Conservation (phyloP, 1,140 invertebrate genomes). For the Papilio polytes region DNA sequence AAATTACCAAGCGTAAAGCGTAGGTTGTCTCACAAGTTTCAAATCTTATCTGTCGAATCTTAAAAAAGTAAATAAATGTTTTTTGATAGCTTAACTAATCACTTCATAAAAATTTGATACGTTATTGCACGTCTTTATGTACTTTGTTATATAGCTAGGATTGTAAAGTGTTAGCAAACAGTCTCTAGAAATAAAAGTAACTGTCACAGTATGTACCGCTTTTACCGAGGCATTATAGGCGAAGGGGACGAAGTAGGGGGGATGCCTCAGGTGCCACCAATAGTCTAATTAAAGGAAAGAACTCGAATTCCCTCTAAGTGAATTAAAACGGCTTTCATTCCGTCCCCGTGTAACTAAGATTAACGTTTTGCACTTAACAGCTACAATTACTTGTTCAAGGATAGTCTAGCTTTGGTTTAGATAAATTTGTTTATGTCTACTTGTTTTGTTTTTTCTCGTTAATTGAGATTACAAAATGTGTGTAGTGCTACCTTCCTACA, state of each 20-base stretch:
- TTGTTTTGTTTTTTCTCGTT: background rate
- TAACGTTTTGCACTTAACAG: slow-evolving; percentile 46
- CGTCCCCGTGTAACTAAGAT: slow-evolving; percentile 58
- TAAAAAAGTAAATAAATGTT: too few species aligned
- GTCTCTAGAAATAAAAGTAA: slow-evolving; percentile 11
- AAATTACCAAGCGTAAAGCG: too few species aligned
- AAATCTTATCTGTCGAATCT: too few species aligned
- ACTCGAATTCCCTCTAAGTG: slow-evolving; percentile 62
- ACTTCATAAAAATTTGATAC: too few species aligned
- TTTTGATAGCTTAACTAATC: too few species aligned
- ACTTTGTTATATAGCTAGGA: background rate
- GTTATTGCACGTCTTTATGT: too few species aligned
- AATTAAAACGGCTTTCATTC: slow-evolving; percentile 69
- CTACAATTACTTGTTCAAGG: slow-evolving; percentile 17
- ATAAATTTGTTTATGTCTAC: slow-evolving; percentile 4
- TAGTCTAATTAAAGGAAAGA: slow-evolving; percentile 78
- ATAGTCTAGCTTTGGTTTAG: background rate
- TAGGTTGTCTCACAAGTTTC: too few species aligned
- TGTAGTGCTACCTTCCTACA: too few species aligned
- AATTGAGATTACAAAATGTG: background rate
- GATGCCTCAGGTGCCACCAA: slow-evolving; percentile 71
- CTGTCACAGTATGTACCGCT: slow-evolving; percentile 48
- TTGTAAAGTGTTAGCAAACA: background rate
- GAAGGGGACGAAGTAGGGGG: slow-evolving; percentile 44
- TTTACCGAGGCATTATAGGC: slow-evolving; percentile 51